Evolutionary conservation across 2,888 invertebrate genomes (phyloP), one percentile per base, ranked within the genome.

Genomic region (Listrodromus nycthemerus): DNA sequence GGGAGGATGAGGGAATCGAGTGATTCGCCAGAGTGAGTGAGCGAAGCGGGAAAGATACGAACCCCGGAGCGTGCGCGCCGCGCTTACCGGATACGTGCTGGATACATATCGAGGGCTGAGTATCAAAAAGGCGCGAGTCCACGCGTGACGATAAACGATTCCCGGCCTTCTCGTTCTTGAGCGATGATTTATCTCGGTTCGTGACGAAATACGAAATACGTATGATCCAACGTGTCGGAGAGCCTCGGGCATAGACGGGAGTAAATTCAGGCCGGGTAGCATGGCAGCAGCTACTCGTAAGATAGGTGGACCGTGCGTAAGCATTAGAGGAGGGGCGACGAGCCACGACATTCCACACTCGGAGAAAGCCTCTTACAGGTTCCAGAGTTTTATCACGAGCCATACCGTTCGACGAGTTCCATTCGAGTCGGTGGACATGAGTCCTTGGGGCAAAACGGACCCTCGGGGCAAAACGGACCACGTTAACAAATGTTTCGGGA

Each of bases 11-110:
- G 69, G 30, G 70, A 70, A 70, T 78, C 78, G 63, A 78, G 63
- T 63, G 78, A 78, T 78, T 61, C 78, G 50, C 70, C 50, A 63
- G 78, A 78, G 69, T 78, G 61, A 70, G 70, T 61, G 78, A 61
- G 27, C 61, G 61, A 61, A 27, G 45, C 66, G 58, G 45, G 41
- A 67, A 41, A 58, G 27, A 30, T 61, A 61, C 30, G 30, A 30
- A 55, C 66, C 41, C n/a, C 48, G 65, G 65, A 24, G 37, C 55
- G 33, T 55, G 66, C 41, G n/a, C 30, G 66, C 66, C 41, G 27
- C 41, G 50, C 76, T 69, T 67, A 50, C 58, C 55, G 30, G 41
- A 41, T 77, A 65, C 48, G 45, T 55, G 58, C 58, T 58, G 58
- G 58, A 77, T 65, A 45, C 67, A 19, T 67, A 77, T 58, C 61